Evolutionary conservation across 2,113 vertebrate genomes (phyloP).

Genomic region (Rhinolophus sinicus): DNA sequence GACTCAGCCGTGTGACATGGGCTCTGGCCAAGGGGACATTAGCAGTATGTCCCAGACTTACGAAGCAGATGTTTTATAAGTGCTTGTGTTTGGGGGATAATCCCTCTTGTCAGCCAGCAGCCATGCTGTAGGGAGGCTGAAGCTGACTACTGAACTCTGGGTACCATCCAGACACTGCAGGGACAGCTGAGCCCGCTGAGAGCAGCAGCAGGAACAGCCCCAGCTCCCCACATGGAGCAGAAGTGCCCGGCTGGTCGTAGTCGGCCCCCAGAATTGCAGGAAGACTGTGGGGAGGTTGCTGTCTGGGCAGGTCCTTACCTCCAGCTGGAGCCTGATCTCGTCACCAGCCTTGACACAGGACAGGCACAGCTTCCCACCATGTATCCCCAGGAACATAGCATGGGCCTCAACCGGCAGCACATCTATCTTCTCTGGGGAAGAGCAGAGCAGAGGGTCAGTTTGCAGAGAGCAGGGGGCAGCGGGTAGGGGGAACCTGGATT

Average conservation of each 20-base stretch:
- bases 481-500: not conserved
- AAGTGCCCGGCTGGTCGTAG: fast-evolving
- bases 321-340: conserved; percentile 71
- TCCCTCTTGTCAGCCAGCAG: not conserved
- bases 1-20: fast-evolving
- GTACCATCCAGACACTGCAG: not conserved
- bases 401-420: conserved; percentile 74
- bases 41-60: no score
- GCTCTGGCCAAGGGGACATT: not conserved
- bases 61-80: not conserved
- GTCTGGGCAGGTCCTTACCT: conserved; percentile 66
- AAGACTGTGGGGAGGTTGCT: not conserved
- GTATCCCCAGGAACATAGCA: conserved; percentile 77
- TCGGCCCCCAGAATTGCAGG: not conserved
- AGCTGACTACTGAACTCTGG: not conserved
- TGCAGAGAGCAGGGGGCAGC: not conserved
- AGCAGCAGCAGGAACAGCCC: not conserved
- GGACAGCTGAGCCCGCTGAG: not conserved
- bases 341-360: conserved; percentile 61
- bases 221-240: fast-evolving
- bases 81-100: not conserved
- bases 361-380: conserved; percentile 67
- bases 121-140: not conserved
- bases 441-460: not conserved
- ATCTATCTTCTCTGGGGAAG: conserved; percentile 80